These are phyloP conservation scores for Anastrepha ludens DNA, from an alignment of 1,140 invertebrate genomes.

Conservation along the genomic window DNA sequence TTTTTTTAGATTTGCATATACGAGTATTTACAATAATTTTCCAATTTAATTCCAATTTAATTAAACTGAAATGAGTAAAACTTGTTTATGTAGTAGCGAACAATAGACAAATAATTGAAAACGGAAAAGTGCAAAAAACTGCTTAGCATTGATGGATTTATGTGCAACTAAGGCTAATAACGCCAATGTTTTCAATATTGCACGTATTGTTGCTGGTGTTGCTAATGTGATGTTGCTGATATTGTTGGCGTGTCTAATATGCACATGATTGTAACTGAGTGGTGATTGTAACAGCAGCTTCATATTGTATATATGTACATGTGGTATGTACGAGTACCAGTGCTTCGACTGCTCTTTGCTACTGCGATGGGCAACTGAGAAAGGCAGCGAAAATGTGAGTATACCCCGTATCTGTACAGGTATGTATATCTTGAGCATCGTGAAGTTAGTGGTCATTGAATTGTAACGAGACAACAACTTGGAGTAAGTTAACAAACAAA, in stretches of 20 bases:
- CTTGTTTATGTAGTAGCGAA: neutral
- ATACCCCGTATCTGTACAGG: neutral
- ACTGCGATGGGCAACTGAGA: neutral
- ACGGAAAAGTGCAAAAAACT: slow-evolving; percentile 48
- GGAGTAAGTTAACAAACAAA: neutral
- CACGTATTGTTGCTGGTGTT: neutral
- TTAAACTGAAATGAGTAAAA: slow-evolving; percentile 2
- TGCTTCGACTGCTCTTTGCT: neutral
- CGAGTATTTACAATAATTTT: slow-evolving; percentile 18
- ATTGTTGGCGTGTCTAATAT: slow-evolving; percentile 45
- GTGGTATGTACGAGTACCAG: no score
- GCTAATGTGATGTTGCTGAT: slow-evolving; percentile 7
- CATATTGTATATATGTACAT: neutral
- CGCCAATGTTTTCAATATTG: neutral
- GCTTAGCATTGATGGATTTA: slow-evolving; percentile 34
- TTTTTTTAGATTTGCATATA: neutral
- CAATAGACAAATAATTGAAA: slow-evolving; percentile 26
- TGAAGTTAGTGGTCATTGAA: slow-evolving; percentile 41
- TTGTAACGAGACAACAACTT: slow-evolving; percentile 32
- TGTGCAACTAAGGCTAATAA: slow-evolving; percentile 43
- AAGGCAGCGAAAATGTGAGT: neutral
- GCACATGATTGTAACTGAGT: slow-evolving; percentile 24
- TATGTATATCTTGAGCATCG: slow-evolving; percentile 6
- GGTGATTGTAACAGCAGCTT: neutral
- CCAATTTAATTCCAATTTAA: slow-evolving; percentile 39